Evolutionary conservation across 2,888 invertebrate species (phyloP), one percentile per base, ranked within the genome.

Genomic region (Drosophila ezoana): DNA sequence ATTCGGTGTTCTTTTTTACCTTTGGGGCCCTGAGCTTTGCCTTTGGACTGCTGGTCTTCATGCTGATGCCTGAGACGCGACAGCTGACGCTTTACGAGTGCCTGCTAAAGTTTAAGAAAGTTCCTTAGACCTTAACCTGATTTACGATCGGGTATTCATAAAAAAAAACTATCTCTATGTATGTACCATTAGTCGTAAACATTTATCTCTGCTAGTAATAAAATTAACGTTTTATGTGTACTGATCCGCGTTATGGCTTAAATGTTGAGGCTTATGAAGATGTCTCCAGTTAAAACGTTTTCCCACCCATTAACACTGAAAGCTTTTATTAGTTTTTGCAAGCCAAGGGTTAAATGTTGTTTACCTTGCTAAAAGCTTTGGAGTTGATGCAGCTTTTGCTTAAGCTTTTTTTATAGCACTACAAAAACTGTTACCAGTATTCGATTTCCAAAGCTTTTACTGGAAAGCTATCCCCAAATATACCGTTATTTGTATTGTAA

Each of bases 61-160:
- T 89, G 68, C 66, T 81, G 10, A 77, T 91, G 81, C 91, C 91
- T 0, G 92, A 91, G 65, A 92, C 92, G 9, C 86, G 81, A 20
- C 70, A 69, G 28, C 52, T 90, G 35, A 87, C 89, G 2, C 73
- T 91, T 18, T 83, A 87, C 44, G 89, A 91, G 65, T 90, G 91
- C 54, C 79, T 90, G 67, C 57, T 82, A 11, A 89, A 90, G 71
- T 90, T 90, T 72, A 88, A 87, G 63, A 86, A 82, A 48, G 59
- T 90, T 58, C 90, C 90, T 11, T 86, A 72, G 61, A 33, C 18
- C n/a, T 18, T 11, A 14, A 14, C 40, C 13, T 9, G 13, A 13
- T 16, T 38, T n/a, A n/a, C 32, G 28, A 5, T n/a, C 23, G 37
- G 32, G 40, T 32, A 53, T 8, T 48, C 59, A 60, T 44, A 16